These are phyloP conservation scores for Drosophila flavopinicola DNA, from an alignment of 2,888 invertebrate genomes.

Conservation along the genomic window DNA sequence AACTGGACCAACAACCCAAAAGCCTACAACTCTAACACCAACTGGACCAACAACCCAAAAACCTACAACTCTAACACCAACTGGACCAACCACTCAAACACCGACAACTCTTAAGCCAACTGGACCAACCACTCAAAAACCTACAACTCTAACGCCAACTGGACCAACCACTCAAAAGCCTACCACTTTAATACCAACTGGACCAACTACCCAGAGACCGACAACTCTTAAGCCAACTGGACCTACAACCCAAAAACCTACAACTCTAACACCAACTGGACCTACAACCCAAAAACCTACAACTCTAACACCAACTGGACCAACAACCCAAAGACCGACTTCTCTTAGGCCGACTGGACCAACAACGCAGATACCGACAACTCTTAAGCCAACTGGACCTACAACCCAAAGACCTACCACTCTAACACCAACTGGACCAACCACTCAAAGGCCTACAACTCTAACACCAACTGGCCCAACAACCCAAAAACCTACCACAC, in stretches of 20 bases:
- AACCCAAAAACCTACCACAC: not conserved
- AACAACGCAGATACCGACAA: too few relatives aligned
- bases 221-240: conserved; percentile 4
- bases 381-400: not conserved
- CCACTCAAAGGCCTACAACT: not conserved
- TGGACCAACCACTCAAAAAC: conserved; percentile 1
- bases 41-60: not conserved
- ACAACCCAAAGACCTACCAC: not conserved
- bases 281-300: not conserved
- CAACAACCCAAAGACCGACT: not conserved
- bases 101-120: conserved; percentile 1
- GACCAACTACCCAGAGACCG: not conserved
- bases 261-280: not conserved
- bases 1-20: not conserved
- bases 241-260: not conserved
- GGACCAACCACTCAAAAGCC: not conserved
- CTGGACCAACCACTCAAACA: not conserved
- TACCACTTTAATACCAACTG: not conserved
- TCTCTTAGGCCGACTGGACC: not conserved
- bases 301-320: not conserved
- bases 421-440: conserved; percentile 2
- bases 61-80: not conserved
- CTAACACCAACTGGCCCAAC: conserved; percentile 3
- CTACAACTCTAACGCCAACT: not conserved
- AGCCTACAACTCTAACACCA: not conserved